These are phyloP conservation scores for Cavia porcellus DNA, from an alignment of 2,113 vertebrate species.

Conservation along the genomic window DNA sequence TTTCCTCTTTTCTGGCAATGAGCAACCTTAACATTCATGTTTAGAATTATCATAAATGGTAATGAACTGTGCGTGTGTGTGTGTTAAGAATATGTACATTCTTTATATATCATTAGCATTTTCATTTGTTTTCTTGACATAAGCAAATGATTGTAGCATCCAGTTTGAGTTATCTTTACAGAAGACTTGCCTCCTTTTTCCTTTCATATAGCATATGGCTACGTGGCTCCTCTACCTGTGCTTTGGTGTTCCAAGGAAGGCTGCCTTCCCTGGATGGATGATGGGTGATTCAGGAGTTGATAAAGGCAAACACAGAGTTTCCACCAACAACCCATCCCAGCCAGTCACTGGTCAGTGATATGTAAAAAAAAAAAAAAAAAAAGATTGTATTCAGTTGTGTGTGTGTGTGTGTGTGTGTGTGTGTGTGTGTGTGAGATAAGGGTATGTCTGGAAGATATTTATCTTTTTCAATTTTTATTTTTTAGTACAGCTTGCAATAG, in stretches of 20 bases:
- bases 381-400: not conserved
- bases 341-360: not conserved
- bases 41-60: conserved; percentile 23
- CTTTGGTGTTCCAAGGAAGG: not conserved
- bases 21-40: not conserved
- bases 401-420: not conserved
- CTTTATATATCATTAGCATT: not conserved
- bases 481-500: not conserved
- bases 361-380: conserved; percentile 57
- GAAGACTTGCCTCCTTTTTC: conserved; percentile 15
- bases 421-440: too few species aligned
- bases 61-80: not conserved
- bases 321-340: not conserved
- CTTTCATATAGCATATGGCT: not conserved
- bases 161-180: not conserved
- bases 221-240: not conserved
- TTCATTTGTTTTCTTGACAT: not conserved
- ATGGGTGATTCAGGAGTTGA: not conserved
- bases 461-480: not conserved
- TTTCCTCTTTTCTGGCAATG: conserved; percentile 23
- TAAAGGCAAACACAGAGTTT: not conserved
- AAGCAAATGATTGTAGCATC: conserved; percentile 21
- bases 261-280: not conserved
- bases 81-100: not conserved
- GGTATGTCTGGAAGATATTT: not conserved